phyloP scores from a whole-genome alignment of 2,888 invertebrate species.

The Nephrotoma guestfalica region DNA sequence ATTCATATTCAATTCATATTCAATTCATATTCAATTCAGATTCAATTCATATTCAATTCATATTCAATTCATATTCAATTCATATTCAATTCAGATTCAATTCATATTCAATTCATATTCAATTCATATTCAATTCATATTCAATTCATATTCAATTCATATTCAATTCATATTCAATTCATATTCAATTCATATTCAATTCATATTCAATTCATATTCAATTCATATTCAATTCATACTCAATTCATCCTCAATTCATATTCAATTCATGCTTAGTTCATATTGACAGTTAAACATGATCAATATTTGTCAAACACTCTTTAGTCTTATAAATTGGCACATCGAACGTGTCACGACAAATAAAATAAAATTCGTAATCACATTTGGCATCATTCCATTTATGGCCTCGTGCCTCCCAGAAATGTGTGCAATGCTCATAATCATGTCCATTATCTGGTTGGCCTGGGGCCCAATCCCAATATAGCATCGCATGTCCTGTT shows the following conservation, averaged over 20 bases:
- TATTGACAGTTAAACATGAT: background rate
- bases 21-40: background rate
- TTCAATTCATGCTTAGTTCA: background rate
- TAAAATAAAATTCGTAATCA: background rate
- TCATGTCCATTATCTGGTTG: background rate
- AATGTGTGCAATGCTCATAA: background rate
- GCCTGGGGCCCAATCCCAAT: background rate
- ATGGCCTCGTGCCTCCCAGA: background rate
- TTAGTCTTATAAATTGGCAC: background rate
- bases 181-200: background rate
- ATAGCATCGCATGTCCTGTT: background rate
- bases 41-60: background rate
- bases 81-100: background rate
- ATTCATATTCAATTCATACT: background rate
- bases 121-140: background rate
- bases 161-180: background rate
- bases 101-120: background rate
- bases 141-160: background rate
- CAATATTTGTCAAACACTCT: no score
- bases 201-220: background rate
- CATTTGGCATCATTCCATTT: background rate
- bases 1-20: background rate
- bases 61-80: background rate
- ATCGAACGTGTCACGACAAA: background rate
- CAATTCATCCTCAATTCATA: background rate